These are phyloP conservation scores for Synanceia verrucosa DNA, from an alignment of 2,797 vertebrate species.

Conservation along the genomic window DNA sequence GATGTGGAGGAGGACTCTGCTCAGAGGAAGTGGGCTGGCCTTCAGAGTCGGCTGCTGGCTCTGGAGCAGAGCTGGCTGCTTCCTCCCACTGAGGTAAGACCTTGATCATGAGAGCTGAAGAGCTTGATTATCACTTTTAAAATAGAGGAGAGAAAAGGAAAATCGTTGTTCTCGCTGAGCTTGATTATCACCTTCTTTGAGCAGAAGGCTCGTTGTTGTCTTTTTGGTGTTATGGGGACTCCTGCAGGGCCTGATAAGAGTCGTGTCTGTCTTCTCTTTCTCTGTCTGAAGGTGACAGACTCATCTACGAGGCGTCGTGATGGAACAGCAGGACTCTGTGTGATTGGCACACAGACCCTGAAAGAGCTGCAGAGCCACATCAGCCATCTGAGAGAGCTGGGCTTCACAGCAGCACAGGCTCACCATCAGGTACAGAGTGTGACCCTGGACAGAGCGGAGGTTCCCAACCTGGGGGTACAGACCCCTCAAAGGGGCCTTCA, in stretches of 20 bases:
- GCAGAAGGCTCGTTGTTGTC: conserved; percentile 54
- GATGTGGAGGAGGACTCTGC: conserved; percentile 37
- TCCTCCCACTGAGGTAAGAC: conserved; percentile 57
- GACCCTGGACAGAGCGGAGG: neutral
- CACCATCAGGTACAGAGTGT: conserved; percentile 77
- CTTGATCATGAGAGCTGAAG: conserved; percentile 24
- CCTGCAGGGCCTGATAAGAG: conserved; percentile 55
- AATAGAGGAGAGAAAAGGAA: conserved; percentile 22
- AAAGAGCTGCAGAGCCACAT: conserved; percentile 85
- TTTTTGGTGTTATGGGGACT: conserved; percentile 50
- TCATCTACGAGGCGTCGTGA: conserved; percentile 70
- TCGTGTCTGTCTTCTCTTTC: conserved; percentile 23
- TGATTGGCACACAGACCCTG: conserved; percentile 73
- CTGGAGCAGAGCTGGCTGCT: conserved; percentile 60
- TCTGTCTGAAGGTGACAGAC: conserved; percentile 78
- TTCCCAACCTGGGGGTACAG: too few relatives aligned
- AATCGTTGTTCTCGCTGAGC: conserved; percentile 25
- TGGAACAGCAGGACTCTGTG: conserved; percentile 63
- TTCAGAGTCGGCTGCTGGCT: conserved; percentile 63
- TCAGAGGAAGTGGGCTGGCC: conserved; percentile 73
- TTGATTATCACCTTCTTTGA: conserved; percentile 74
- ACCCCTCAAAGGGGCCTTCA: neutral
- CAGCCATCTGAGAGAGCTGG: conserved; percentile 81
- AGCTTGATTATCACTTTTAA: conserved; percentile 65
- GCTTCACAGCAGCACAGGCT: conserved; percentile 69